Conservation (phyloP, 1,140 invertebrate species). For the Sipha flava region DNA sequence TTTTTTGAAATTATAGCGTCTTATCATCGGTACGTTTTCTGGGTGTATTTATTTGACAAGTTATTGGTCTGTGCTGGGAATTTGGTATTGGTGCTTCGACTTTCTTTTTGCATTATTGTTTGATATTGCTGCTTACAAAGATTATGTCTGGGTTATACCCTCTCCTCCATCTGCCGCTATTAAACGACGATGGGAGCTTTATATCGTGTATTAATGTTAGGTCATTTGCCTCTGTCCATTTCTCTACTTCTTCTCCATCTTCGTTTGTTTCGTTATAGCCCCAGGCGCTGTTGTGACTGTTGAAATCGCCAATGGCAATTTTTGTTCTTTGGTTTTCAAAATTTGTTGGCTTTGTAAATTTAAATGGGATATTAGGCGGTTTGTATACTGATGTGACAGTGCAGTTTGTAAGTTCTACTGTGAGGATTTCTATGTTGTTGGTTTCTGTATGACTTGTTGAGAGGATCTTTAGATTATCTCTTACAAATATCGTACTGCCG, state of each 20-base stretch:
- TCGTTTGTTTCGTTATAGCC: neutral
- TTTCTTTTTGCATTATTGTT: neutral
- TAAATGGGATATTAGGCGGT: conserved; percentile 3
- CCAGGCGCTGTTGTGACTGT: neutral
- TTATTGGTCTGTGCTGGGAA: neutral
- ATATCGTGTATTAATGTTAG: too few relatives aligned
- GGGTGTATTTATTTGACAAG: conserved; percentile 4
- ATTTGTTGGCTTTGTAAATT: neutral
- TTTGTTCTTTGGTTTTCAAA: conserved; percentile 8
- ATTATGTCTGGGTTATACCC: conserved; percentile 26
- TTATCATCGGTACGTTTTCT: conserved; percentile 9
- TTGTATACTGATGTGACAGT: too few relatives aligned
- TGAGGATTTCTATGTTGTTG: too few relatives aligned
- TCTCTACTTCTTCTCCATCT: conserved; percentile 1
- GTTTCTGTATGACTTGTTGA: neutral
- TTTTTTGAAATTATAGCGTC: conserved; percentile 19
- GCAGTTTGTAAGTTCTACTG: too few relatives aligned
- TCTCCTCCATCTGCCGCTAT: conserved; percentile 17
- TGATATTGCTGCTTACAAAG: neutral
- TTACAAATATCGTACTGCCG: conserved; percentile 27
- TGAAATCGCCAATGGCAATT: neutral
- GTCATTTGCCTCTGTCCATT: conserved; percentile 4
- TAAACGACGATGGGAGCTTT: too few relatives aligned
- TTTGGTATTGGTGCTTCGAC: neutral
- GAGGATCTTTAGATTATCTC: neutral